Percentiles rank a stretch among this genome's conserved stretches.
Conservation (phyloP, 2,113 vertebrate species). For the Ondatra zibethicus region DNA sequence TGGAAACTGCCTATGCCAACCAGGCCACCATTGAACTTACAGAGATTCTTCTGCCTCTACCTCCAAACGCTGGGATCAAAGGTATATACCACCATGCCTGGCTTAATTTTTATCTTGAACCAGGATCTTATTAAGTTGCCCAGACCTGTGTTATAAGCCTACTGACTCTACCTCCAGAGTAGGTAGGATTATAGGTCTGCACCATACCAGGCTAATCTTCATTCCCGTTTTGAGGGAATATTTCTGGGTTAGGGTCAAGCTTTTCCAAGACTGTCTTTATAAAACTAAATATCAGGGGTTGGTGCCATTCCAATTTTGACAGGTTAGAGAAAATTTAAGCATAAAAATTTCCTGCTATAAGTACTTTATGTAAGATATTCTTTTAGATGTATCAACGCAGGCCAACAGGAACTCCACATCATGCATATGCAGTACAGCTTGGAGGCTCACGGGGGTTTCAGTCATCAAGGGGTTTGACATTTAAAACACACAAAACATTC, state of each 20-base stretch:
- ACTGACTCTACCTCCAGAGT: not conserved
- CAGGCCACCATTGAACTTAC: not conserved
- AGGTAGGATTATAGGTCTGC: not conserved
- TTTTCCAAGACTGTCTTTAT: conserved; percentile 26
- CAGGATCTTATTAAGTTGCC: not conserved
- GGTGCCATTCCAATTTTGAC: conserved; percentile 33
- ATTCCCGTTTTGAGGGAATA: not conserved
- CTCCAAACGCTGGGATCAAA: not conserved
- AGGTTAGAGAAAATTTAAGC: conserved; percentile 37
- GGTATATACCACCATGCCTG: not conserved
- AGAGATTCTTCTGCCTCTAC: not conserved
- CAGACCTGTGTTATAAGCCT: not conserved
- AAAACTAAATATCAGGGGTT: conserved; percentile 43
- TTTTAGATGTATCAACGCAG: not conserved
- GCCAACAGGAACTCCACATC: not conserved
- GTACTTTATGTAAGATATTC: conserved; percentile 3
- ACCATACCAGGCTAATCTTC: not conserved
- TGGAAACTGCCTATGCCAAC: too few species aligned
- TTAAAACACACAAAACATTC: not conserved
- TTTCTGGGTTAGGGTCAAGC: not conserved
- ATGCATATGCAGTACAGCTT: not conserved
- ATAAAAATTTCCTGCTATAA: conserved; percentile 7
- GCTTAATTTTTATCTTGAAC: not conserved
- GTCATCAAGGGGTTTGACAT: not conserved
- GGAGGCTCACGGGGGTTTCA: not conserved